Base-by-base conservation (phyloP, 2,797 vertebrate species). In the Tauraco hartlaubi region DNA sequence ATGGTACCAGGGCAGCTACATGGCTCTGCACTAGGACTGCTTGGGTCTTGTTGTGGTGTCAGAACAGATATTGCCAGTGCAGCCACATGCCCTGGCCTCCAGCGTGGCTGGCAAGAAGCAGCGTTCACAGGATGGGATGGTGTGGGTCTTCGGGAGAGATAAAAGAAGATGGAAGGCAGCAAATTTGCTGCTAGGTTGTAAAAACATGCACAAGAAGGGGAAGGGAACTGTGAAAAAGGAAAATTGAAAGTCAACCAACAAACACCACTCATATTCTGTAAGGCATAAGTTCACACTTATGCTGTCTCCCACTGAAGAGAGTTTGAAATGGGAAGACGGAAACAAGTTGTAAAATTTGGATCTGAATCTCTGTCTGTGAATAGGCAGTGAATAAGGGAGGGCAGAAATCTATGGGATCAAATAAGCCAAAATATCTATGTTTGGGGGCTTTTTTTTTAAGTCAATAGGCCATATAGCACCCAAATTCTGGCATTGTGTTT, bases 81-180 rank as follows among this genome's bases (percentile, higher is more conserved):
- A 6, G 8, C 51, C 2, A 2, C 56, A 15, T 1, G 2, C 15
- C 26, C 37, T 8, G n/a, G 8, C 15, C 44, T 83, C n/a, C 61
- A 21, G 26, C 43, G 18, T 12, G 29, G 9, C 23, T 55, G 43
- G 25, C 41, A 61, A 74, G 52, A 49, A 52, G 31, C 41, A 49
- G 16, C 0, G 0, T 35, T 88, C 66, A 29, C 8, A 35, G 23
- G 9, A 13, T 56, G 26, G 61, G 54, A 12, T 54, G 31, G 6
- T 13, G 7, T n/a, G 43, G 48, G 26, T n/a, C 46, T 58, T 64
- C 1, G 2, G 33, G 23, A 78, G 33, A 8, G 17, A 17, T 37
- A 17, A 74, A 92, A 56, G 58, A 72, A 79, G 41, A 33, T 18
- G 41, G 15, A 64, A 68, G 55, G 48, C 35, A 85, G 51, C 3